phyloP scores from a whole-genome alignment of 2,888 invertebrate species.

The Acrobasis consociella region DNA sequence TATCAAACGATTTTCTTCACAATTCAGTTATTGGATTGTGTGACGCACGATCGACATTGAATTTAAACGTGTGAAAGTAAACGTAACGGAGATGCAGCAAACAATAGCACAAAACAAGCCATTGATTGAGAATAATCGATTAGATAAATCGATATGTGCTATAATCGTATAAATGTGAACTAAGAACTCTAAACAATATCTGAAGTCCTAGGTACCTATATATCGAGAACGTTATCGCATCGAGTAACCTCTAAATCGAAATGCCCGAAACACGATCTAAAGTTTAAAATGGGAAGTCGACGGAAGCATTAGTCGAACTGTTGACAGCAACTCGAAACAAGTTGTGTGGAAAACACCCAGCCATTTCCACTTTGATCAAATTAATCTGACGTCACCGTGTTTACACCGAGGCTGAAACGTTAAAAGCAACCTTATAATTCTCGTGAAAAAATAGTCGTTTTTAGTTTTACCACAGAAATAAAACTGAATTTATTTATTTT shows the following conservation, averaged over 20 bases:
- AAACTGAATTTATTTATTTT: not conserved
- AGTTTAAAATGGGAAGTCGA: conserved; percentile 74
- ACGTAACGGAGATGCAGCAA: conserved; percentile 14
- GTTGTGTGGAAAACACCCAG: conserved; percentile 66
- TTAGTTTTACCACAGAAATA: conserved; percentile 21
- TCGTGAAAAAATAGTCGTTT: conserved; percentile 21
- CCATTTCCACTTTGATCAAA: conserved; percentile 77
- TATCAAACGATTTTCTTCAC: conserved; percentile 22
- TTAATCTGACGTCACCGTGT: conserved; percentile 69
- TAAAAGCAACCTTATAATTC: conserved; percentile 27
- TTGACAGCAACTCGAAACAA: conserved; percentile 74
- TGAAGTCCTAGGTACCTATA: too few species aligned
- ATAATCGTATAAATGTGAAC: conserved; percentile 32
- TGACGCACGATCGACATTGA: conserved; percentile 25
- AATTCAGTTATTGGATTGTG: conserved; percentile 23
- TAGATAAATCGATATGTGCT: conserved; percentile 1
- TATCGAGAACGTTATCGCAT: conserved; percentile 53
- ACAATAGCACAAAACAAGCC: conserved; percentile 6
- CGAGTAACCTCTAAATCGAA: conserved; percentile 57
- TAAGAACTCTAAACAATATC: not conserved
- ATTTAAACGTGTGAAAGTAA: conserved; percentile 14
- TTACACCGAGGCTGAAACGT: conserved; percentile 36
- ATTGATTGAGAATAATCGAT: conserved; percentile 1
- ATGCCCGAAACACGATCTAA: conserved; percentile 69
- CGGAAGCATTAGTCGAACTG: conserved; percentile 77